Conservation (phyloP, 2,113 vertebrate genomes). For the Eira barbara region DNA sequence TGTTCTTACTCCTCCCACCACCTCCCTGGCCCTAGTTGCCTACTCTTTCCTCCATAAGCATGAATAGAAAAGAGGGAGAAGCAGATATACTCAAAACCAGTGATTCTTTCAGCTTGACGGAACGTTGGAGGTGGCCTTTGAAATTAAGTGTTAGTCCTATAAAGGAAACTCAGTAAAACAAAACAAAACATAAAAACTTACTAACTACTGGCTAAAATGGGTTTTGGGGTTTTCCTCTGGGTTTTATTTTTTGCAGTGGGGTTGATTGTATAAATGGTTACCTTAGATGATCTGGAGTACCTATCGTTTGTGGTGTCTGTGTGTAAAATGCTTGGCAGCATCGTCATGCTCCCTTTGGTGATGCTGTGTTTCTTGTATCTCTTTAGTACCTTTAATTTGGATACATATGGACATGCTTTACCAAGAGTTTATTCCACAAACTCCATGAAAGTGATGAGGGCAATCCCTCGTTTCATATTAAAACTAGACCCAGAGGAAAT, state of each 20-base stretch:
- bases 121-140: not conserved
- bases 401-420: rapidly evolving
- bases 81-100: not conserved
- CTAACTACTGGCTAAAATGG: not conserved
- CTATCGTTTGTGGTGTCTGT: rapidly evolving
- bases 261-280: not conserved
- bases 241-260: not conserved
- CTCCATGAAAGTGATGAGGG: not conserved
- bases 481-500: not conserved
- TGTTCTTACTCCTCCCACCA: rapidly evolving
- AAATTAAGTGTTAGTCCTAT: not conserved
- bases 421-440: not conserved
- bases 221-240: not conserved
- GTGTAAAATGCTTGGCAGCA: not conserved
- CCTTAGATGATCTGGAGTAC: rapidly evolving
- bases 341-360: rapidly evolving
- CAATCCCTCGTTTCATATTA: not conserved
- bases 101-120: not conserved
- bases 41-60: not conserved
- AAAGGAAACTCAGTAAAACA: not conserved
- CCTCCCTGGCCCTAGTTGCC: not conserved
- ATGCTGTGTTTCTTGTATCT: not conserved
- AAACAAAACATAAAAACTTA: not conserved
- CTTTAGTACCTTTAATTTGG: not conserved
- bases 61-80: not conserved